Percentiles rank a stretch among this genome's conserved stretches.
Evolutionary conservation across 2,888 invertebrate genomes (phyloP).

Genomic region (Dolichomitus sp.): DNA sequence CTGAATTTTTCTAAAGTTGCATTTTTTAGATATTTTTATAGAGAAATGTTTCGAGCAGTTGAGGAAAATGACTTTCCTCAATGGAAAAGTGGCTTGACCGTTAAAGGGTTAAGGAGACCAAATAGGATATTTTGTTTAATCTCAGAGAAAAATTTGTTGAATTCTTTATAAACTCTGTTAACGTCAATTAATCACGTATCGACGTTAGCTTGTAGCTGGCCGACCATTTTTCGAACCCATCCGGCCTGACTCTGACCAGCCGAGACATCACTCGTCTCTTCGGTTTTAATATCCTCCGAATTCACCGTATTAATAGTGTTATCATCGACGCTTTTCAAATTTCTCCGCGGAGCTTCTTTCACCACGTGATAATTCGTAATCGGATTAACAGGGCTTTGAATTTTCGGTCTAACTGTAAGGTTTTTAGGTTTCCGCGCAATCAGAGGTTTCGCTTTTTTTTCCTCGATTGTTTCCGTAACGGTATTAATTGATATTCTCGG

Average conservation of each 20-base stretch:
- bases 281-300: constrained; percentile 29
- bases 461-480: background rate
- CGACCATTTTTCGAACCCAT: constrained; percentile 84
- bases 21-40: too few relatives aligned
- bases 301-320: background rate
- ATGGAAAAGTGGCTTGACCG: too few relatives aligned
- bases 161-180: background rate
- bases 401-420: constrained; percentile 72
- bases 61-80: too few relatives aligned
- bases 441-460: constrained; percentile 71
- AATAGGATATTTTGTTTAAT: too few relatives aligned
- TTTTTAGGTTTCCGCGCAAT: constrained; percentile 80
- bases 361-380: background rate
- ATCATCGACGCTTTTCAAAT: background rate
- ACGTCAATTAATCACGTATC: constrained; percentile 75
- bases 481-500: background rate
- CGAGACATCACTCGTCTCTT: constrained; percentile 81
- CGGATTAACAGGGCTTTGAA: background rate
- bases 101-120: too few relatives aligned
- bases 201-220: constrained; percentile 82
- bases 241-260: constrained; percentile 84
- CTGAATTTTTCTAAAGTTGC: too few relatives aligned
- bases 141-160: background rate
- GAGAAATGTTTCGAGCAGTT: too few relatives aligned
- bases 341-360: background rate